Conservation (phyloP, 2,888 invertebrate species). For the Archaeoteleia sp. region DNA sequence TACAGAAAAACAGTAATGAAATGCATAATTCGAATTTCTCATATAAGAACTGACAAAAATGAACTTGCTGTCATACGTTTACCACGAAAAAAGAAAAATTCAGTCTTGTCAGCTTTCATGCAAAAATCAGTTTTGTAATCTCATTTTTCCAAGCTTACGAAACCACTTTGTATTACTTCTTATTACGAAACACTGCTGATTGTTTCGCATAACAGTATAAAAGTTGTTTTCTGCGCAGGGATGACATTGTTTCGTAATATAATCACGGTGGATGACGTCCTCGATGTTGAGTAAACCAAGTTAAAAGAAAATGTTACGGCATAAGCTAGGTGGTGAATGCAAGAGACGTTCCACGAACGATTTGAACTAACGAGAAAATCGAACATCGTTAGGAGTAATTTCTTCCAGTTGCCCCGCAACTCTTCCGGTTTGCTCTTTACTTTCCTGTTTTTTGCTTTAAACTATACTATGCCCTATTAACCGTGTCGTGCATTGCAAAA, state of each 20-base stretch:
- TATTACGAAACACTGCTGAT: slow-evolving; percentile 21
- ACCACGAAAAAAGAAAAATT: neutral
- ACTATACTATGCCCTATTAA: slow-evolving; percentile 23
- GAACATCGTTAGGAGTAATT: slow-evolving; percentile 69
- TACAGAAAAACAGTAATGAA: too few species aligned
- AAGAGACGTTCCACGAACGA: slow-evolving; percentile 62
- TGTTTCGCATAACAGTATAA: slow-evolving; percentile 4
- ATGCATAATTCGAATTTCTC: too few species aligned
- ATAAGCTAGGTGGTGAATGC: slow-evolving; percentile 56
- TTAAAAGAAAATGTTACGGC: slow-evolving; percentile 46
- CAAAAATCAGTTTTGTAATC: too few species aligned
- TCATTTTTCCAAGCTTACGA: slow-evolving; percentile 7
- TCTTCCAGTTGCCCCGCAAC: slow-evolving; percentile 60
- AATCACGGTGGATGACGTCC: slow-evolving; percentile 13
- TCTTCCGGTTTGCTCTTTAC: slow-evolving; percentile 42
- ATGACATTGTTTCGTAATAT: slow-evolving; percentile 15
- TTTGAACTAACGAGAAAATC: slow-evolving; percentile 68
- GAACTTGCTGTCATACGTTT: neutral
- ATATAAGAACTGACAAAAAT: too few species aligned
- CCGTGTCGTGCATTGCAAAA: slow-evolving; percentile 12
- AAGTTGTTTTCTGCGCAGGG: neutral
- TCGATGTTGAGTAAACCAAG: slow-evolving; percentile 14
- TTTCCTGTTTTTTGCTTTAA: slow-evolving; percentile 21
- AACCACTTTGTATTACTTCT: slow-evolving; percentile 5
- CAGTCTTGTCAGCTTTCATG: too few species aligned